phyloP scores from a whole-genome alignment of 1,140 invertebrate genomes.

The Lucilia sericata region DNA sequence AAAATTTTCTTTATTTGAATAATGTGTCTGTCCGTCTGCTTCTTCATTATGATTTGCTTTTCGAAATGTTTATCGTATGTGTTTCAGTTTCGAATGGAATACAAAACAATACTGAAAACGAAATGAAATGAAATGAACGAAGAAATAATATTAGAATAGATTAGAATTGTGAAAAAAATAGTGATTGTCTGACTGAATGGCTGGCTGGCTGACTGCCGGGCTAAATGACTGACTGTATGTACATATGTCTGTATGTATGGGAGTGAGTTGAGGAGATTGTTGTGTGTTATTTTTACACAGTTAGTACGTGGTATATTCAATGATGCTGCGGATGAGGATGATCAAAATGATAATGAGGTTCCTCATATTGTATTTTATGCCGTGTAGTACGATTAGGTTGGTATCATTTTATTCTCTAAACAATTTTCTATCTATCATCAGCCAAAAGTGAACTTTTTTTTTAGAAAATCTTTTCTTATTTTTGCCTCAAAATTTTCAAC shows the following conservation, averaged over 20 bases:
- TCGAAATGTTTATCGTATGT: too few species aligned
- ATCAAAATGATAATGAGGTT: background rate
- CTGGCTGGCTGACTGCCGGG: too few species aligned
- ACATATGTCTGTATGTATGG: background rate
- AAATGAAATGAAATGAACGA: background rate
- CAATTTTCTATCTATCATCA: conserved; percentile 13
- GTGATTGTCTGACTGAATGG: too few species aligned
- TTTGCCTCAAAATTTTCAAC: conserved; percentile 14
- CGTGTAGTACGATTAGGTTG: background rate
- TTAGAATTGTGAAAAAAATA: background rate
- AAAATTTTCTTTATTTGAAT: too few species aligned
- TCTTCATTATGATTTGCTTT: too few species aligned
- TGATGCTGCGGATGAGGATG: too few species aligned
- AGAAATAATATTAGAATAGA: background rate
- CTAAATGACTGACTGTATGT: background rate
- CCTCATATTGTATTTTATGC: too few species aligned
- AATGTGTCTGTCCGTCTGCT: too few species aligned
- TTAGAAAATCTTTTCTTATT: conserved; percentile 7
- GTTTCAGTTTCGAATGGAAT: background rate
- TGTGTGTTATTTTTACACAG: conserved; percentile 34
- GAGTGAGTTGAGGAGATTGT: background rate
- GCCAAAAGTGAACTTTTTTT: conserved; percentile 39
- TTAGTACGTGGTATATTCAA: background rate
- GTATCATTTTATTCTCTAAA: background rate
- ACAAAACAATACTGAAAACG: background rate